These are phyloP conservation scores for Petromus typicus DNA, from an alignment of 2,113 vertebrate genomes.

Conservation along the genomic window DNA sequence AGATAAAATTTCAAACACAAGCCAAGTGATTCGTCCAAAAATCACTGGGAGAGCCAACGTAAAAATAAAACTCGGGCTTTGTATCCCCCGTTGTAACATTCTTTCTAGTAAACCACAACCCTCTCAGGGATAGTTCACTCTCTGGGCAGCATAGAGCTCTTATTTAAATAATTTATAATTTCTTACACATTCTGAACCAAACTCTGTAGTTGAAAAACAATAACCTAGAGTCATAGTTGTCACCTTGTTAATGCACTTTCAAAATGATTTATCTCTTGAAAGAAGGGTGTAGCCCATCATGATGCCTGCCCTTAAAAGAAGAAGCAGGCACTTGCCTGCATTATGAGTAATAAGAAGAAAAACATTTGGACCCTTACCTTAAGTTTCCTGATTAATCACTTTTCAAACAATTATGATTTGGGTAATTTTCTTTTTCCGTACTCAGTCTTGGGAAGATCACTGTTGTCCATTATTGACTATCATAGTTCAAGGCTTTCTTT, in stretches of 20 bases:
- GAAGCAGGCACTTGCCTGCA: constrained; percentile 80
- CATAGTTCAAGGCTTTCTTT: neutral
- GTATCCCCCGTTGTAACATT: neutral
- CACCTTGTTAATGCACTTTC: constrained; percentile 5
- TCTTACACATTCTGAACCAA: constrained; percentile 14
- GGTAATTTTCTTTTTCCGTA: neutral
- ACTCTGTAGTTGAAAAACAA: constrained; percentile 11
- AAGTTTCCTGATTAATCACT: constrained; percentile 37
- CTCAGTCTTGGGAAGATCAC: neutral
- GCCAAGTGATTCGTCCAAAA: neutral
- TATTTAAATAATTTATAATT: neutral
- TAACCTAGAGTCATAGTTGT: neutral
- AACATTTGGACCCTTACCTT: constrained; percentile 61
- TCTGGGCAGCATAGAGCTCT: neutral
- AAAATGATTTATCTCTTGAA: constrained; percentile 66
- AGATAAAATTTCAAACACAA: constrained; percentile 40
- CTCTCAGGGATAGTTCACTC: neutral
- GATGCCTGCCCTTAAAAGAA: constrained; percentile 69
- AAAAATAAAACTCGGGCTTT: neutral
- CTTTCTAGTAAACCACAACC: neutral
- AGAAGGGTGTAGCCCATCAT: constrained; percentile 73
- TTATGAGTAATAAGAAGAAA: constrained; percentile 61
- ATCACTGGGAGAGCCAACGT: neutral
- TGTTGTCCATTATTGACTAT: neutral
- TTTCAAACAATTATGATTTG: constrained; percentile 10